These are phyloP conservation scores for Diarsia brunnea DNA, from an alignment of 2,888 invertebrate genomes.

Conservation along the genomic window DNA sequence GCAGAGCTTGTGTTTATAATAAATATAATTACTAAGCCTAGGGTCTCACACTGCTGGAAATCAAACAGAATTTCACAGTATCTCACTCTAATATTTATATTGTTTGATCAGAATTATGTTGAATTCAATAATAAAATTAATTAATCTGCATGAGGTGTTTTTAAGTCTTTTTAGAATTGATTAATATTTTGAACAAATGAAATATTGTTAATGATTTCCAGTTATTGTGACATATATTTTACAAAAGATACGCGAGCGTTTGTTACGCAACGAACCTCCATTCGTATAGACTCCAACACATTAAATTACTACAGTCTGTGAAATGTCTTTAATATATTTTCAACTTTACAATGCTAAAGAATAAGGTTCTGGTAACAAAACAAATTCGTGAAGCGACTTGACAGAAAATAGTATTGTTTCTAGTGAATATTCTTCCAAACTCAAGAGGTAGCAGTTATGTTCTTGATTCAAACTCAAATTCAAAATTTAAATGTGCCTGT, in stretches of 20 bases:
- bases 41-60: not conserved
- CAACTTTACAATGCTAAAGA: too few species aligned
- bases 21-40: not conserved
- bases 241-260: not conserved
- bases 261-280: not conserved
- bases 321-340: too few species aligned
- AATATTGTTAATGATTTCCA: not conserved
- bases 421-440: too few species aligned
- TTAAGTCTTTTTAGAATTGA: not conserved
- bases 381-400: not conserved
- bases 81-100: not conserved
- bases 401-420: not conserved
- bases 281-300: not conserved
- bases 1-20: too few species aligned
- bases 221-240: too few species aligned
- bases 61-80: not conserved
- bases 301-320: too few species aligned
- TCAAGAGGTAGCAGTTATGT: too few species aligned
- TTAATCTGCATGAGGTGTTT: not conserved
- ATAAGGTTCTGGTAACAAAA: not conserved
- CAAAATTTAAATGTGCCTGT: too few species aligned
- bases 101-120: not conserved
- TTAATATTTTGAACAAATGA: not conserved
- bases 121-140: not conserved
- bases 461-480: not conserved